Conservation (phyloP, 2,888 invertebrate species). For the Drosophila kokeensis region DNA sequence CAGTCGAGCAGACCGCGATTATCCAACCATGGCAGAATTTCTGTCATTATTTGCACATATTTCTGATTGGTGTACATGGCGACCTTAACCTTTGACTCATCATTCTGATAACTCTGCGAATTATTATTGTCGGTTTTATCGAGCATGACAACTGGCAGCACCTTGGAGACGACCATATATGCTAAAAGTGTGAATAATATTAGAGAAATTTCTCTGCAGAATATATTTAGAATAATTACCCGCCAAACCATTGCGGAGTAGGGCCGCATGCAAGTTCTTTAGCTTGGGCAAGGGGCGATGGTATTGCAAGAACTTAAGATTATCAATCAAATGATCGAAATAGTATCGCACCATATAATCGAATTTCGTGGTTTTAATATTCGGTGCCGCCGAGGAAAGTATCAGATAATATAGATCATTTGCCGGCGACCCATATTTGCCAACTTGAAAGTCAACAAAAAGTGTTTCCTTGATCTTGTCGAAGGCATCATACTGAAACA, state of each 20-base stretch:
- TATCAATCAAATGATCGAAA: conserved; percentile 80
- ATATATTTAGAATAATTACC: conserved; percentile 65
- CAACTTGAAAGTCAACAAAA: conserved; percentile 80
- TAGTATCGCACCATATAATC: conserved; percentile 83
- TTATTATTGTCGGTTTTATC: conserved; percentile 71
- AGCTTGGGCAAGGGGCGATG: conserved; percentile 82
- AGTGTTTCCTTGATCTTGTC: conserved; percentile 78
- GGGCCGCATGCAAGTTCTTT: conserved; percentile 75
- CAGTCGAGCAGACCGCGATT: conserved; percentile 82
- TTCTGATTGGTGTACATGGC: conserved; percentile 81
- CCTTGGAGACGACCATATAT: conserved; percentile 81
- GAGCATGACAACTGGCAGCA: conserved; percentile 81
- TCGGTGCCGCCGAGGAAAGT: conserved; percentile 67
- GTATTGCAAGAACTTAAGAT: conserved; percentile 81
- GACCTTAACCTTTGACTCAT: conserved; percentile 77
- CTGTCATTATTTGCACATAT: conserved; percentile 79
- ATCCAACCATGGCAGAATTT: conserved; percentile 83
- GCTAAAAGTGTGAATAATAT: conserved; percentile 54
- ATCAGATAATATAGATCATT: conserved; percentile 81
- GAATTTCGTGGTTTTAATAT: conserved; percentile 80
- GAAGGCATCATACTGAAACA: conserved; percentile 83
- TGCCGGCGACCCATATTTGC: conserved; percentile 81
- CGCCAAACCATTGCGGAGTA: conserved; percentile 79
- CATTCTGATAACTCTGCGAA: conserved; percentile 61
- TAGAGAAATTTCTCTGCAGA: too few species aligned